Percentiles rank a stretch among this genome's conserved stretches.
These are phyloP conservation scores for Monoplex corrugatus DNA, from an alignment of 2,888 invertebrate species.

Conservation along the genomic window DNA sequence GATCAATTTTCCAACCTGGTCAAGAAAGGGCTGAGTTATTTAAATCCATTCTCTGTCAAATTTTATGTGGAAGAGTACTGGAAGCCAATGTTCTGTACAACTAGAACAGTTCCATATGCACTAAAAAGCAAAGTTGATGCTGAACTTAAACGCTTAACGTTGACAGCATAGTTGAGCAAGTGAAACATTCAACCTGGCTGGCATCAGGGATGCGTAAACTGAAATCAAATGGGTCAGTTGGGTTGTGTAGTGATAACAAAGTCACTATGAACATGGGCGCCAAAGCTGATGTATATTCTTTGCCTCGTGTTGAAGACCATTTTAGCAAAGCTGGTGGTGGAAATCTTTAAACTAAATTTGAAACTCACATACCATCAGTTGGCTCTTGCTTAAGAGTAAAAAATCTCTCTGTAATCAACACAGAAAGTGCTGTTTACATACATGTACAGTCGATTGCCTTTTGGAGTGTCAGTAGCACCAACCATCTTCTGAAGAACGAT, in stretches of 20 bases:
- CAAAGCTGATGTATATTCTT: neutral
- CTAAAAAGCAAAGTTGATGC: neutral
- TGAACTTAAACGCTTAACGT: neutral
- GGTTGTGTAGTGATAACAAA: neutral
- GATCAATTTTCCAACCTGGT: neutral
- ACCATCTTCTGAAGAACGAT: too few relatives aligned
- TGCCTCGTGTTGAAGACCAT: too few relatives aligned
- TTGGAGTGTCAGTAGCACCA: too few relatives aligned
- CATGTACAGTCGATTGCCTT: too few relatives aligned
- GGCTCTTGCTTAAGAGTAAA: too few relatives aligned
- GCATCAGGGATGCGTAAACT: neutral
- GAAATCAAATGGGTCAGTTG: neutral
- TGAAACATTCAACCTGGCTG: neutral
- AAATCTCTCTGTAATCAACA: too few relatives aligned
- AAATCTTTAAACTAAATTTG: too few relatives aligned
- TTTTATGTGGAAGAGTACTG: slow-evolving; percentile 18
- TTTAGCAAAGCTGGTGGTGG: too few relatives aligned
- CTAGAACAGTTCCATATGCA: slow-evolving; percentile 36
- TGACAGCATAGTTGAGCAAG: neutral
- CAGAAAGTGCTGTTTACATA: too few relatives aligned
- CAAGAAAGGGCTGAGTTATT: neutral
- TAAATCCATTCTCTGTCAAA: slow-evolving; percentile 6
- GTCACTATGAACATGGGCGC: neutral
- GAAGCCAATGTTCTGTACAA: slow-evolving; percentile 31
- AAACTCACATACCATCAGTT: too few relatives aligned